Conservation (phyloP, 1,140 invertebrate genomes). For the Drosophila nigromelanica region DNA sequence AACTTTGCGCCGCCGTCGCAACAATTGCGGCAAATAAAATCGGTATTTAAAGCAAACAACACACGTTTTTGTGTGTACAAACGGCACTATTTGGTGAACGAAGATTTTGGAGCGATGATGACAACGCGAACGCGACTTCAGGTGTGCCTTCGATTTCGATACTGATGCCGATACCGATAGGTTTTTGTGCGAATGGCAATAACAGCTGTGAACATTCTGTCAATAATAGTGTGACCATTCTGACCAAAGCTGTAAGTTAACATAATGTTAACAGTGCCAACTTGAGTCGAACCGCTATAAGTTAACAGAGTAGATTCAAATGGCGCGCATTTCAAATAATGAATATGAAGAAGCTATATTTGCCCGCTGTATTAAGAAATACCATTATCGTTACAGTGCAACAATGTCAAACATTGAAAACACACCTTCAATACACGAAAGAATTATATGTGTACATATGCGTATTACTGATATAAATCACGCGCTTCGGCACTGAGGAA, state of each 20-base stretch:
- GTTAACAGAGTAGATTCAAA: too few species aligned
- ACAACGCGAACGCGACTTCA: slow-evolving; percentile 61
- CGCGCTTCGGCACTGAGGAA: slow-evolving; percentile 47
- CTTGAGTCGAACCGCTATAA: neutral
- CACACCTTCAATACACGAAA: slow-evolving; percentile 29
- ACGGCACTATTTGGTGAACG: slow-evolving; percentile 46
- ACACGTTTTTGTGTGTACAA: slow-evolving; percentile 49
- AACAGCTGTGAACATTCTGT: slow-evolving; percentile 23
- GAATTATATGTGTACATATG: neutral
- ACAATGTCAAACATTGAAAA: slow-evolving; percentile 25
- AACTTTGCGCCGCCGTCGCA: slow-evolving; percentile 6
- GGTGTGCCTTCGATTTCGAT: slow-evolving; percentile 34
- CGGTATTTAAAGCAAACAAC: slow-evolving; percentile 36
- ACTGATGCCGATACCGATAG: slow-evolving; percentile 14
- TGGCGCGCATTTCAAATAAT: too few species aligned
- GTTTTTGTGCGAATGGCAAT: slow-evolving; percentile 27
- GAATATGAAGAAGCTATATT: too few species aligned
- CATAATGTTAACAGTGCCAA: slow-evolving; percentile 16
- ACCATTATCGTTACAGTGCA: neutral
- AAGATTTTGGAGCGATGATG: slow-evolving; percentile 49
- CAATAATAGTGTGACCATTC: slow-evolving; percentile 16
- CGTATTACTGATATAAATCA: slow-evolving; percentile 53
- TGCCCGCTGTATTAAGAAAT: neutral
- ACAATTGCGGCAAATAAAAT: slow-evolving; percentile 36
- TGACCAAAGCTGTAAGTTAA: neutral